phyloP scores from a whole-genome alignment of 2,113 vertebrate species.

The Rhinoderma darwinii region DNA sequence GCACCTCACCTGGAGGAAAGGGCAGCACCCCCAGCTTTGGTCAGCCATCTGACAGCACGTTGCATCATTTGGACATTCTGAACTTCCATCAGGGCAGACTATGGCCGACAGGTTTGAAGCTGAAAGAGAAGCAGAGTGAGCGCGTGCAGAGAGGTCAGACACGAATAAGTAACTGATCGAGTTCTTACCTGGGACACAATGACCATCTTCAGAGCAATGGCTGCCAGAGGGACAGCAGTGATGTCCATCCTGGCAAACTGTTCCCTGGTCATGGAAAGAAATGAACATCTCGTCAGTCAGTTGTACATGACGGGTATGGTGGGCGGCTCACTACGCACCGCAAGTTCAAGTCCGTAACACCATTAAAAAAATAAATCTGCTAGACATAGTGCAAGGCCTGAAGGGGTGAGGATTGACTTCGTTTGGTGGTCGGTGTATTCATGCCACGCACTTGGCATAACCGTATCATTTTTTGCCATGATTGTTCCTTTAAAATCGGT shows the following conservation, averaged over 20 bases:
- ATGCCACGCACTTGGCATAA: no score
- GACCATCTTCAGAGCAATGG: slow-evolving; percentile 40
- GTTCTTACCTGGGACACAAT: slow-evolving; percentile 44
- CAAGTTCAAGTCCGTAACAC: no score
- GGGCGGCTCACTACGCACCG: no score
- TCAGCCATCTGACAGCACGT: slow-evolving; percentile 30
- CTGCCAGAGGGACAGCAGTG: slow-evolving; percentile 50
- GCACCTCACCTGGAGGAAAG: slow-evolving; percentile 15
- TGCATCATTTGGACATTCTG: slow-evolving; percentile 28
- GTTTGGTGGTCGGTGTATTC: no score
- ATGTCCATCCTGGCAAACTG: slow-evolving; percentile 45
- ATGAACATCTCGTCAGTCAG: neutral
- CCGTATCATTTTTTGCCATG: no score
- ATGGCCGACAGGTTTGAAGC: slow-evolving; percentile 1
- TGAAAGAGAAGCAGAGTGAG: neutral
- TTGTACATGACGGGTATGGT: no score
- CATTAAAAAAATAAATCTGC: no score
- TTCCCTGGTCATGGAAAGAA: neutral
- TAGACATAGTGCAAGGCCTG: no score
- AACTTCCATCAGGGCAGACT: slow-evolving; percentile 25
- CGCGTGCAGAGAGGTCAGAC: neutral
- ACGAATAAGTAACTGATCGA: neutral
- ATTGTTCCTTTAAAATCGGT: no score
- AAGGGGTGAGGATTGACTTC: no score
- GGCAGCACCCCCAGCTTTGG: slow-evolving; percentile 37